Percentiles rank a stretch among this genome's conserved stretches.
phyloP scores from a whole-genome alignment of 2,888 invertebrate species.

The Pandemis cinnamomeana region DNA sequence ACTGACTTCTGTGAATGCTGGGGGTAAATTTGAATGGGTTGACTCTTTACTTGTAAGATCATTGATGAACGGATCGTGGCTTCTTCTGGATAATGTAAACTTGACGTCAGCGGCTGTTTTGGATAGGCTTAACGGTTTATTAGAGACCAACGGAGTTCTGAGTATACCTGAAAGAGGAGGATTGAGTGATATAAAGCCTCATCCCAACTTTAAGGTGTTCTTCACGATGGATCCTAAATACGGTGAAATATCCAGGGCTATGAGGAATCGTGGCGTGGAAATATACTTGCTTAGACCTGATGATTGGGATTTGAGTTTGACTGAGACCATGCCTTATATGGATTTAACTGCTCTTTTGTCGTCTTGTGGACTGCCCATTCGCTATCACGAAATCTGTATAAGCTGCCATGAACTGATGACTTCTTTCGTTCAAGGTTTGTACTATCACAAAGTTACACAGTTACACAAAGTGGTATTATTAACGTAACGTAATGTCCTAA shows the following conservation, averaged over 20 bases:
- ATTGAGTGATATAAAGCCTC: slow-evolving; percentile 91
- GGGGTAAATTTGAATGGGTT: slow-evolving; percentile 97
- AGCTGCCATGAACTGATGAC: slow-evolving; percentile 73
- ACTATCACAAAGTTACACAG: background rate
- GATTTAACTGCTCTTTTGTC: slow-evolving; percentile 75
- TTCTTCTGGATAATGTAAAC: slow-evolving; percentile 96
- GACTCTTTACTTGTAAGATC: slow-evolving; percentile 95
- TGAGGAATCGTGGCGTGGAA: slow-evolving; percentile 99
- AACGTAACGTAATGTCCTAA: slow-evolving; percentile 9
- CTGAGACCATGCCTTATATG: slow-evolving; percentile 69
- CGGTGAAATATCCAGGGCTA: slow-evolving; percentile 98
- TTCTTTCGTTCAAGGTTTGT: slow-evolving; percentile 76
- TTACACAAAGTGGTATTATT: background rate
- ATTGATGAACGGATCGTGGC: slow-evolving; percentile 92
- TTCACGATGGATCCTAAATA: slow-evolving; percentile 97
- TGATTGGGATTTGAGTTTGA: slow-evolving; percentile 61
- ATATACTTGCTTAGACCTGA: slow-evolving; percentile 82
- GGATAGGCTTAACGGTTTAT: slow-evolving; percentile 96
- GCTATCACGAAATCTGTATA: slow-evolving; percentile 68
- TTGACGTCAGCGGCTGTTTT: slow-evolving; percentile 98
- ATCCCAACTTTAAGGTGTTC: slow-evolving; percentile 96
- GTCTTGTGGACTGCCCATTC: slow-evolving; percentile 70
- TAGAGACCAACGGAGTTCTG: slow-evolving; percentile 96
- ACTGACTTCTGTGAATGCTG: slow-evolving; percentile 88
- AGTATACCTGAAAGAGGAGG: slow-evolving; percentile 96